Evolutionary conservation across 2,113 vertebrate species (phyloP), one percentile per base, ranked within the genome.

Genomic region (Tachuris rubrigastra): DNA sequence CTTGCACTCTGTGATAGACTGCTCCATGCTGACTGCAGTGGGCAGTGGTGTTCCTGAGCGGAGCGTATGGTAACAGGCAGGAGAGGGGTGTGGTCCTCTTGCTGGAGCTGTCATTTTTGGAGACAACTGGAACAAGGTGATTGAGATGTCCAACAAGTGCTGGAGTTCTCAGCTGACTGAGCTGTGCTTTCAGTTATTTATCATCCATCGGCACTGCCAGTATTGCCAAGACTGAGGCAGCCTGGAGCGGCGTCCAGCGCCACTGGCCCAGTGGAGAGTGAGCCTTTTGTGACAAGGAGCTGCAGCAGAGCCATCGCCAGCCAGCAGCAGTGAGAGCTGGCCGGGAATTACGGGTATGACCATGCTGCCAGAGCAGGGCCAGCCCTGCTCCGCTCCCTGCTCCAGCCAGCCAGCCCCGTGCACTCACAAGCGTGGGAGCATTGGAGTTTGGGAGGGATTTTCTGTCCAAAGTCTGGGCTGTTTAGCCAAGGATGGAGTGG

Each of bases 311-410:
- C 85, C 4, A 2, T 65, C 18, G 4, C 76, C 44, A 55, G 80
- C 68, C 73, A 31, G 79, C 50, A 77, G 67, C 0, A 0, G 73
- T 49, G 58, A 63, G 80, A 89, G 46, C 81, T 85, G 74, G 56
- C 77, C 0, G 0, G 44, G 78, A 14, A 4, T 87, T 47, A n/a
- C 0, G 0, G 30, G 37, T 39, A 31, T 5, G 25, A 53, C 44
- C 0, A 0, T 10, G 24, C 75, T 95, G 62, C 67, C 39, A 5
- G 63, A 44, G 63, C 68, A 19, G 49, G 69, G 50, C 73, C 81
- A 41, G 56, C 33, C 33, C 33, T 2, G 3, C 53, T 30, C 72
- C 1, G 2, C 33, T 6, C 59, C 55, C 77, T 55, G 47, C 79
- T 79, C 35, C 55, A 46, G 77, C 31, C 82, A 79, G 30, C 68